phyloP scores from a whole-genome alignment of 2,888 invertebrate genomes.

The Chloromyia formosa region DNA sequence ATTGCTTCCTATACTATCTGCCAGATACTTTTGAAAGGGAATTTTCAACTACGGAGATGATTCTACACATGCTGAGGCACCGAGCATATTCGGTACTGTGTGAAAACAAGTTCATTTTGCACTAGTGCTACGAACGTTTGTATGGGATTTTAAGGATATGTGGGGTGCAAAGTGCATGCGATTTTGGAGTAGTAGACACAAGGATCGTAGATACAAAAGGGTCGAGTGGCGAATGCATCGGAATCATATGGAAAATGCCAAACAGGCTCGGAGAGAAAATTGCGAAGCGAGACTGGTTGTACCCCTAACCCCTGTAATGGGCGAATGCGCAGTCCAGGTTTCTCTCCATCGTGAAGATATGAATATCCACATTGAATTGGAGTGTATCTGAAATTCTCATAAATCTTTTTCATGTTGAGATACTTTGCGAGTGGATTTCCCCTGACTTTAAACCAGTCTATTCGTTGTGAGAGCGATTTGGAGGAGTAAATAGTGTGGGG shows the following conservation, averaged over 20 bases:
- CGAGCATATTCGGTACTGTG: not conserved
- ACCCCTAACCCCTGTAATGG: too few species aligned
- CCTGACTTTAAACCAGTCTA: not conserved
- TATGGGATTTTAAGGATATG: not conserved
- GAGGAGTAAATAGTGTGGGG: not conserved
- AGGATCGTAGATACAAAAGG: not conserved
- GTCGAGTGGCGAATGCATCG: not conserved
- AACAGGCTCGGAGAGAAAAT: too few species aligned
- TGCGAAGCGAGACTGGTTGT: too few species aligned
- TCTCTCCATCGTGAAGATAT: not conserved
- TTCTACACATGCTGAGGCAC: not conserved
- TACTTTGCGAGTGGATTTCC: not conserved
- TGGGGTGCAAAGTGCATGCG: not conserved
- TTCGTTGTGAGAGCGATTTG: not conserved
- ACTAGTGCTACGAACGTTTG: not conserved
- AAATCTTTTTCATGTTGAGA: not conserved
- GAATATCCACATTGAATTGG: not conserved
- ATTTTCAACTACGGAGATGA: not conserved
- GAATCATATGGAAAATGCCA: not conserved
- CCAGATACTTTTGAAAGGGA: conserved; percentile 2
- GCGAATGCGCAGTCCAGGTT: not conserved
- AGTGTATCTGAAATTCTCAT: not conserved
- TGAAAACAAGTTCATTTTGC: not conserved
- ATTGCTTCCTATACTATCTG: not conserved
- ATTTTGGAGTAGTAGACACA: not conserved